Base-by-base conservation (phyloP, 2,888 invertebrate species). In the Coleophora flavipennella region DNA sequence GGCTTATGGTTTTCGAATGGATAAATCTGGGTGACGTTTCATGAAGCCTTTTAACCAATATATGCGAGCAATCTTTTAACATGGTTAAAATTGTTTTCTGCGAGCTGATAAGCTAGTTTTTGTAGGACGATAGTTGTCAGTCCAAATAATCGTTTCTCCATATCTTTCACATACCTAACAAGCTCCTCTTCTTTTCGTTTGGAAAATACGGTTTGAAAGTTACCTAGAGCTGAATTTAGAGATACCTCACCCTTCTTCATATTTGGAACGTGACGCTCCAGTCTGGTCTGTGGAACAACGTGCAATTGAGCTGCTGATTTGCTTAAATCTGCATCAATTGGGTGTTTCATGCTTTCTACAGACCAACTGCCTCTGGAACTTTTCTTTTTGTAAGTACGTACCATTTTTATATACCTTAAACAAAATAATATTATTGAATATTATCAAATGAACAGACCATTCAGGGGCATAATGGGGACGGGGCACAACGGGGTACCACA, bases 21-120 rank as follows among this genome's bases (percentile, higher is more conserved):
- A 41, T 36, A 41, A 49, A 46, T 39, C 34, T 41, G 33, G 36
- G 39, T 48, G 41, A 39, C 45, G 45, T 29, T 37, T 45, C 33
- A 45, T 31, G 28, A 48, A 45, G 9, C 43, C 35, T 48, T 47
- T 37, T 31, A 50, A 20, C 42, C 50, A 42, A 39, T 43, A 40
- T 31, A 41, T 11, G 26, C 40, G 38, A 29, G 40, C 38, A 14
- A 40, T 36, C 37, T 39, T 42, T 47, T 44, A 29, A 38, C 37
- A 27, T 12, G 28, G 12, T 40, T 46, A 33, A 46, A 46, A 33
- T 38, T 44, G 44, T 40, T 38, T 13, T 34, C 6, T n/a, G 35
- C 41, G 39, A 33, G 13, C 9, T 36, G 36, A 40, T n/a, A 33
- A 28, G 36, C 40, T 32, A 40, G n/a, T 37, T 41, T 34, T 33